phyloP scores from a whole-genome alignment of 2,113 vertebrate genomes.

The Eudyptes chrysolophus region DNA sequence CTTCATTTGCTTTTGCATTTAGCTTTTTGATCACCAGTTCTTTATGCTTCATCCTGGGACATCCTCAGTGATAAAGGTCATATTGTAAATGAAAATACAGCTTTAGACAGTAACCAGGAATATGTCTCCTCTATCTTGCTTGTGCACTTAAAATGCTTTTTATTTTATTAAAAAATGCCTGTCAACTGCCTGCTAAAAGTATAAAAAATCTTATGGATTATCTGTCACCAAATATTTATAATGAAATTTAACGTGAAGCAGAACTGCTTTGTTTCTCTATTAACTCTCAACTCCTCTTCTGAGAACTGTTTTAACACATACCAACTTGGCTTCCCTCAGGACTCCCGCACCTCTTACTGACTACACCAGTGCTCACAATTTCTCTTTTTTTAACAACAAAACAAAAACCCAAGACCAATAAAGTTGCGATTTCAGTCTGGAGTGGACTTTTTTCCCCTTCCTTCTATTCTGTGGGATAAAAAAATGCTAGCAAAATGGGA shows the following conservation, averaged over 20 bases:
- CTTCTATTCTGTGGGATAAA: not conserved
- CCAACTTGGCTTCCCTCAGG: not conserved
- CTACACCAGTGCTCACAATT: not conserved
- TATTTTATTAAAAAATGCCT: not conserved
- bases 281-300: too few relatives aligned
- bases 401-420: not conserved
- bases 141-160: not conserved
- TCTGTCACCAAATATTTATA: not conserved
- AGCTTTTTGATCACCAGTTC: not conserved
- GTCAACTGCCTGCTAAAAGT: not conserved
- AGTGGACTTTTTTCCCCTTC: not conserved
- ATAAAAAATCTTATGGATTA: not conserved
- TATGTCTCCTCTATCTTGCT: not conserved
- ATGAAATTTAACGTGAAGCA: not conserved
- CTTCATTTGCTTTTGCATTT: not conserved
- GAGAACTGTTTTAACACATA: accelerated
- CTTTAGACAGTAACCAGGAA: not conserved
- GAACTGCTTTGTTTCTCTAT: not conserved
- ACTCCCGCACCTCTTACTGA: accelerated
- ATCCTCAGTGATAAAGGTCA: not conserved
- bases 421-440: not conserved
- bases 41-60: not conserved
- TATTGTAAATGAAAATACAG: not conserved
- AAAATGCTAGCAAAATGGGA: not conserved
- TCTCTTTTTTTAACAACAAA: not conserved